Conservation (phyloP, 2,797 vertebrate species). For the Clamator glandarius region DNA sequence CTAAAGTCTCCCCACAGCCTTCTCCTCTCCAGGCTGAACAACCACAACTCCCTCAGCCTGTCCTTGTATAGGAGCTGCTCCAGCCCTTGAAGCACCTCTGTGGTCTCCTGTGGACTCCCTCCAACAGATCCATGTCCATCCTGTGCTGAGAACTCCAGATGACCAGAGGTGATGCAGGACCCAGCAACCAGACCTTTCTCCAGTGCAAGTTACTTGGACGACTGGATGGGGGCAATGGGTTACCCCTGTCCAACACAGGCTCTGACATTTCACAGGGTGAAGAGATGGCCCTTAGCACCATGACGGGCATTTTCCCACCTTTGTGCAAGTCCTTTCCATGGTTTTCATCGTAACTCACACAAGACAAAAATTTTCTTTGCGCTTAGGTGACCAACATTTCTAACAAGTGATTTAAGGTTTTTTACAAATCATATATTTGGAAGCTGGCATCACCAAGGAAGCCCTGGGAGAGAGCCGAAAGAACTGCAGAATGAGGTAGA, state of each 20-base stretch:
- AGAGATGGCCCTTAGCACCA: not conserved
- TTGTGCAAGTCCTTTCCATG: not conserved
- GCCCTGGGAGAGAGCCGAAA: not conserved
- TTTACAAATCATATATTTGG: not conserved
- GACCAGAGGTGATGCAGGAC: not conserved
- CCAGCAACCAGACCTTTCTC: not conserved
- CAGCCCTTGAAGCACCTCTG: too few relatives aligned
- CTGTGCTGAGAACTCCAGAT: too few relatives aligned
- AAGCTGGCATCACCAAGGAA: not conserved
- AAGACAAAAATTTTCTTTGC: not conserved
- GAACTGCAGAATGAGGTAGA: not conserved
- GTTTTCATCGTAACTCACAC: not conserved
- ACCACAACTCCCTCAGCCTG: too few relatives aligned
- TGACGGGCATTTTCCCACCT: not conserved
- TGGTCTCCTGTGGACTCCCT: too few relatives aligned
- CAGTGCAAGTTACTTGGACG: not conserved
- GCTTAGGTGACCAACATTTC: not conserved
- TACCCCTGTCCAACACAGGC: accelerated
- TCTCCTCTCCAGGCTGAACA: too few relatives aligned
- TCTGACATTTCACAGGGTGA: not conserved
- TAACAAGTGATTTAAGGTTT: not conserved
- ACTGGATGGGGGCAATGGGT: accelerated
- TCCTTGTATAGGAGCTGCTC: too few relatives aligned
- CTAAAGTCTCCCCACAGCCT: too few relatives aligned
- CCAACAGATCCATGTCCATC: too few relatives aligned